Base-by-base conservation (phyloP, 1,140 invertebrate genomes). In the Drosophila pseudoananassae region DNA sequence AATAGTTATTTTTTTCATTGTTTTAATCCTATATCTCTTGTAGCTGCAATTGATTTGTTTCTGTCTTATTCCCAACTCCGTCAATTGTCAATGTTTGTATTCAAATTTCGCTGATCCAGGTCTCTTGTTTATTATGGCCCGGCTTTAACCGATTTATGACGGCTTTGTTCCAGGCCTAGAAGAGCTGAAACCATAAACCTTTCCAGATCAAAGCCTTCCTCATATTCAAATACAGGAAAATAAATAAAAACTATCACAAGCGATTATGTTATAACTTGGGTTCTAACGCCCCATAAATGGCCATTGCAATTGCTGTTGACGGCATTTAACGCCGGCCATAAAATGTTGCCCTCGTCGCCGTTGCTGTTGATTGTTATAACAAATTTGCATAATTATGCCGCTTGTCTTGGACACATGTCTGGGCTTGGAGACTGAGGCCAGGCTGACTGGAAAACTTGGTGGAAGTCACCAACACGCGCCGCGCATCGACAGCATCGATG, bases 351-450 rank as follows among this genome's bases (percentile, higher is more conserved):
- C 64, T 68, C 38, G 66, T 66, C 31, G 77, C 33, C 54, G 60
- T 45, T 71, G 71, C 43, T 51, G 80, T 36, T 83, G 82, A 78
- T 87, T 87, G 69, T 83, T 69, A 78, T 87, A 82, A 79, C 83
- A 79, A 88, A 88, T 88, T 88, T 88, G 84, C 83, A 88, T 88
- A 89, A 88, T 88, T 88, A 88, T 88, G 84, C 84, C 84, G 78
- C 84, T 88, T 88, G 88, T 83, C 83, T 88, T 79, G 83, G 84
- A 54, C 79, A 89, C 76, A 88, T 79, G 83, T 88, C 84, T 83
- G 60, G 56, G 53, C 59, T 31, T 27, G 14, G 33, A 53, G 25
- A 61, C 49, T 45, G 23, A 36, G 33, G 47, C 31, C 40, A 25
- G 47, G 54, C 59, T 27, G 46, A 63, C 45, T 57, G 55, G 71